These are phyloP conservation scores for Aphelocoma californica DNA, from an alignment of 2,797 vertebrate species.

Conservation along the genomic window DNA sequence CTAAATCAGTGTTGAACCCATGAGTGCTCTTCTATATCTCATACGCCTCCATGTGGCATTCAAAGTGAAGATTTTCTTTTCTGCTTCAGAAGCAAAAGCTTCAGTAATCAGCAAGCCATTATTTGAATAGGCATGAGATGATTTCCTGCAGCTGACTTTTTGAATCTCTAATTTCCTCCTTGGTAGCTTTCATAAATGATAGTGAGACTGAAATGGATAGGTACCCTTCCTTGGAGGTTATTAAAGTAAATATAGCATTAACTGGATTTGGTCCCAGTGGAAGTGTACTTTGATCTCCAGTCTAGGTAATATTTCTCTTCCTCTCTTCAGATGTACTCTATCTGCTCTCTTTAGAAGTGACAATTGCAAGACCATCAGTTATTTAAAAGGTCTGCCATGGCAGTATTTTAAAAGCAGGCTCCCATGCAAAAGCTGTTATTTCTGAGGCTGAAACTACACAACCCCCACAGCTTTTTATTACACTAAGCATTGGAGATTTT, in stretches of 20 bases:
- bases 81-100: constrained; percentile 31
- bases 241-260: constrained; percentile 59
- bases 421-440: background rate
- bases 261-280: constrained; percentile 27
- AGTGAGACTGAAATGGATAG: constrained; percentile 47
- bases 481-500: background rate
- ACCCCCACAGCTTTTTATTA: background rate
- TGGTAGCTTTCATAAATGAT: constrained; percentile 47
- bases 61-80: background rate
- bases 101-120: constrained; percentile 18
- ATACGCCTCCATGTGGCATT: background rate
- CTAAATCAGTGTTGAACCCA: background rate
- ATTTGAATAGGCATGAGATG: constrained; percentile 32
- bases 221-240: constrained; percentile 37
- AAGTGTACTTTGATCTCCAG: constrained; percentile 54
- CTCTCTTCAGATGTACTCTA: constrained; percentile 22
- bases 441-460: background rate
- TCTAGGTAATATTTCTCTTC: constrained; percentile 52
- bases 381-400: constrained; percentile 2
- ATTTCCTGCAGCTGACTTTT: constrained; percentile 44
- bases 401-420: constrained; percentile 7
- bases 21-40: background rate
- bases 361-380: constrained; percentile 29
- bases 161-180: constrained; percentile 31
- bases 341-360: constrained; percentile 16